Base-by-base conservation (phyloP, 2,888 invertebrate genomes). In the Philopedon plagiatum region DNA sequence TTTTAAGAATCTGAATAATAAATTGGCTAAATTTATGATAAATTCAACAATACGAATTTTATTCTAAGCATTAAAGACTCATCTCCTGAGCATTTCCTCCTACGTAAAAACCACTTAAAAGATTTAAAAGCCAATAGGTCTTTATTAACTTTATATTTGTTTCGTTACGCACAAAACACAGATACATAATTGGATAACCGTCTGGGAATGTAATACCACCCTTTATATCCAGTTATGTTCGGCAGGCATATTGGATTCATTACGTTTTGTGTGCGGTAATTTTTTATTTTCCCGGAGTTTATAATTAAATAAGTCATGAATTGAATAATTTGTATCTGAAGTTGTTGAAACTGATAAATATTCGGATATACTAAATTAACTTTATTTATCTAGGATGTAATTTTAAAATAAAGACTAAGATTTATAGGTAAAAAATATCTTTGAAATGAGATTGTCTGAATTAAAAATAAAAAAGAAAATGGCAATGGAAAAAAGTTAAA, bases 171-270 rank as follows among this genome's bases (percentile, higher is more conserved):
- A 9, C n/a, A 34, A 46, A 58, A 26, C 58, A 46, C 46, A 66
- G 66, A 58, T 66, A 66, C 57, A 66, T 66, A 66, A 66, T 66
- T 66, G 66, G 58, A 66, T 66, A 66, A 19, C 19, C 44, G 44
- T 41, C 41, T 41, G 41, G 41, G 18, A 41, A 18, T 18, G 41
- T 41, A 41, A 46, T 46, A 46, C 21, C 21, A 21, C 11, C 2
- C 9, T 46, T 19, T 46, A 21, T 46, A 46, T 66, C 58, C 49
- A 58, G 66, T 66, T 66, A 66, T 58, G 29, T 34, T 23, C 23
- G 19, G 19, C 58, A 13, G 34, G 49, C 23, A 58, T 66, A 66
- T 66, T 44, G 66, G 66, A 66, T 66, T 66, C 66, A 58, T 66
- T 58, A 66, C 46, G 26, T 23, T 66, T 49, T 26, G 65, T 41